A percentile compares a stretch with the other conserved stretches of the same genome.
phyloP scores from a whole-genome alignment of 2,797 vertebrate species.

The Pangasius sanitwongsei region DNA sequence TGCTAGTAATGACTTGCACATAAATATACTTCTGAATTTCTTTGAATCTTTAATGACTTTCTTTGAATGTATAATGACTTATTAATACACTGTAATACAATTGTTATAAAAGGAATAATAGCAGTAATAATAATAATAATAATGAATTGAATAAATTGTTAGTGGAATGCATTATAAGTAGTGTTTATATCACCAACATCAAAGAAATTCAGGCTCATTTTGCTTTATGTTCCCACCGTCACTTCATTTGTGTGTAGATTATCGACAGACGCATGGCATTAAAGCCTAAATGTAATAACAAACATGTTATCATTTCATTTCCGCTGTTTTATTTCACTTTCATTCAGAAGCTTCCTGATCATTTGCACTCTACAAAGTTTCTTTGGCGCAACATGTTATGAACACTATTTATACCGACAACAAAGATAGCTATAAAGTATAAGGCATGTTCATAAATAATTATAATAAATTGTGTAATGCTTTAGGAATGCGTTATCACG shows the following conservation, averaged over 20 bases:
- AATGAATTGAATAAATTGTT: not conserved
- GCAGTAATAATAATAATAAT: not conserved
- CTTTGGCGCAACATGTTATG: not conserved
- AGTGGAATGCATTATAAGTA: not conserved
- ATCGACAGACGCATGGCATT: not conserved
- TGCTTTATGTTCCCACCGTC: not conserved
- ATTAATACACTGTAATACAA: too few species aligned
- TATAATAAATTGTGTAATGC: not conserved
- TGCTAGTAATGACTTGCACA: not conserved
- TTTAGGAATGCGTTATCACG: not conserved
- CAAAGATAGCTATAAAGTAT: not conserved
- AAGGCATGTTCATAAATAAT: too few species aligned
- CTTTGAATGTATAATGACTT: not conserved
- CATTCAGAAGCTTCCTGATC: not conserved
- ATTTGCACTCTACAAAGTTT: not conserved
- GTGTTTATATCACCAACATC: not conserved
- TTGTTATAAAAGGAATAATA: not conserved
- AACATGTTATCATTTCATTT: not conserved
- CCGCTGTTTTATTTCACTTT: not conserved
- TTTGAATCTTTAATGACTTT: too few species aligned
- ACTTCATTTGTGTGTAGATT: not conserved
- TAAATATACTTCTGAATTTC: not conserved
- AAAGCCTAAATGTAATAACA: not conserved
- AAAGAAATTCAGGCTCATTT: not conserved
- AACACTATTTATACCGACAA: not conserved